Percentiles rank a stretch among this genome's conserved stretches.
Conservation (phyloP, 2,113 vertebrate genomes). For the Brachyhypopomus occidentalis region DNA sequence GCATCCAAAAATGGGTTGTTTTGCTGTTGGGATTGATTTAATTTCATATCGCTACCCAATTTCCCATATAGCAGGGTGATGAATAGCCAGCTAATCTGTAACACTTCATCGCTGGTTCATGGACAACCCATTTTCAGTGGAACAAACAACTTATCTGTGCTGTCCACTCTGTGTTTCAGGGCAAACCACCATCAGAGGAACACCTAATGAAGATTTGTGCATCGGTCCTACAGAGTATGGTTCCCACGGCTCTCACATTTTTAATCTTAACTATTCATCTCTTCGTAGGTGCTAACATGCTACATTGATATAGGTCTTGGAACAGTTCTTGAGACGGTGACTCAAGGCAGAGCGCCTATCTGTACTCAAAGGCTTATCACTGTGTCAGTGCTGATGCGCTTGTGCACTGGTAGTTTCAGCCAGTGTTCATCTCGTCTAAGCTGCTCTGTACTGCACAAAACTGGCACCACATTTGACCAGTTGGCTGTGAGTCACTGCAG, state of each 20-base stretch:
- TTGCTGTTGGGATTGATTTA: neutral
- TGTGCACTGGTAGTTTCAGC: too few species aligned
- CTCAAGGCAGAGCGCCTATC: too few species aligned
- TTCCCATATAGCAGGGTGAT: too few species aligned
- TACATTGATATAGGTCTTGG: neutral
- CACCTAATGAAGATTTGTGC: slow-evolving; percentile 60
- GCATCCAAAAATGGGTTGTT: neutral
- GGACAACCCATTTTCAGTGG: too few species aligned
- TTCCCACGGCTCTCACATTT: too few species aligned
- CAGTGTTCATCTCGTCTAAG: neutral
- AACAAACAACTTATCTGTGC: neutral
- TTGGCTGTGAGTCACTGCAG: neutral
- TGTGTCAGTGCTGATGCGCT: too few species aligned
- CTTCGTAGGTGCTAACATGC: neutral
- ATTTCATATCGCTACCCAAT: too few species aligned
- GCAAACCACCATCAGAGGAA: slow-evolving; percentile 58
- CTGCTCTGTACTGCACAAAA: neutral
- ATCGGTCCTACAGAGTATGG: slow-evolving; percentile 57
- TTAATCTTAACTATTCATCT: neutral
- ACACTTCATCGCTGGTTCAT: too few species aligned
- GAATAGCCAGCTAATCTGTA: too few species aligned
- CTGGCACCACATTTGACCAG: neutral
- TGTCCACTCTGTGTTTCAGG: slow-evolving; percentile 50
- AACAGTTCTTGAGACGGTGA: neutral
- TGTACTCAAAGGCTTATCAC: too few species aligned